A percentile compares a stretch with the other conserved stretches of the same genome.
These are phyloP conservation scores for Etheostoma perlongum DNA, from an alignment of 2,797 vertebrate species.

Conservation along the genomic window DNA sequence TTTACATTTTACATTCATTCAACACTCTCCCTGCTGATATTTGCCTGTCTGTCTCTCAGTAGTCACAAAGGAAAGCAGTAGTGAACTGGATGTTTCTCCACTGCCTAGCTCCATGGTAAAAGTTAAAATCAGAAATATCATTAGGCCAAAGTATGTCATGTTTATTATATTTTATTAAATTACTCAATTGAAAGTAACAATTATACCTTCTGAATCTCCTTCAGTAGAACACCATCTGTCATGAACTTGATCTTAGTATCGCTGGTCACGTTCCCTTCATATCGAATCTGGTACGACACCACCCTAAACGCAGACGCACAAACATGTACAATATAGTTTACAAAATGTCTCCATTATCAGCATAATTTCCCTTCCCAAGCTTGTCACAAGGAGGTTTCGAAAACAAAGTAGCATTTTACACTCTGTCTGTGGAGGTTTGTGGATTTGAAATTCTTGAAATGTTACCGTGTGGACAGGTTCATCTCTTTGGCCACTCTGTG, in stretches of 20 bases:
- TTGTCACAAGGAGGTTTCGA: neutral
- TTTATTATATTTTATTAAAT: neutral
- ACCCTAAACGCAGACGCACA: slow-evolving; percentile 79
- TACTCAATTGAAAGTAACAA: neutral
- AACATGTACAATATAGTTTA: neutral
- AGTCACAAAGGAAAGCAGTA: neutral
- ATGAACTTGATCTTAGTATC: slow-evolving; percentile 98
- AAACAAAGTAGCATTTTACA: neutral
- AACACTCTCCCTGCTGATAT: neutral
- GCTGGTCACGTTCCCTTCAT: slow-evolving; percentile 92
- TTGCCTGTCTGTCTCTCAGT: neutral
- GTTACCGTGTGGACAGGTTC: slow-evolving; percentile 92
- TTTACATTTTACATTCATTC: neutral
- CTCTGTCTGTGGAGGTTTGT: neutral
- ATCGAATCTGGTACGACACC: slow-evolving; percentile 98
- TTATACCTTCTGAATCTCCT: slow-evolving; percentile 95
- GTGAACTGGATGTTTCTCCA: neutral
- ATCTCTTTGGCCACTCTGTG: slow-evolving; percentile 95
- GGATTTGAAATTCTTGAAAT: neutral
- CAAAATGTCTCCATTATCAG: neutral
- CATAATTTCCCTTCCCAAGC: neutral
- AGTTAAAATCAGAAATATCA: neutral
- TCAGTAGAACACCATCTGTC: slow-evolving; percentile 96
- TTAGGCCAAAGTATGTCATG: neutral
- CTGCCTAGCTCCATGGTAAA: neutral